Evolutionary conservation across 2,888 invertebrate species (phyloP).

Genomic region (Odontothrips loti): DNA sequence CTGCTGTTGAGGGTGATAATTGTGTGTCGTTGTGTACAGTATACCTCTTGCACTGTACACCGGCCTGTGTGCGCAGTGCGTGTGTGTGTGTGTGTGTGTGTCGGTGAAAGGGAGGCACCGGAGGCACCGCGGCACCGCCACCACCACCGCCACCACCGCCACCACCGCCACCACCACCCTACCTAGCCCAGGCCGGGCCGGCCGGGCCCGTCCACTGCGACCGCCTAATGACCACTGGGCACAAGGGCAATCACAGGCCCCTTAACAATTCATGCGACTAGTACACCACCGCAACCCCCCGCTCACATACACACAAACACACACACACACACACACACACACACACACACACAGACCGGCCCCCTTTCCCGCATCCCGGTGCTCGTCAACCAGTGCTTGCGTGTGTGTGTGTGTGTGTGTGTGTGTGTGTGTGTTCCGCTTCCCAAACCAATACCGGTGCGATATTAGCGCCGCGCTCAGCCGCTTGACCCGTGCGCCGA

Average conservation of each 20-base stretch:
- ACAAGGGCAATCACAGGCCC: conserved; percentile 15
- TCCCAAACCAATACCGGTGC: too few relatives aligned
- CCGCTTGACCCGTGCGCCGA: too few relatives aligned
- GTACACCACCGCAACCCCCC: background rate
- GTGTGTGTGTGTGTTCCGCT: background rate
- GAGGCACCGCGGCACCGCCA: too few relatives aligned
- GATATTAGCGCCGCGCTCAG: too few relatives aligned
- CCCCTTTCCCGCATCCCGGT: background rate
- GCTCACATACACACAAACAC: background rate
- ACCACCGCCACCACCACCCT: too few relatives aligned
- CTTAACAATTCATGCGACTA: conserved; percentile 17
- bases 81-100: background rate
- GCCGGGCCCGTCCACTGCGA: background rate
- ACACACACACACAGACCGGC: background rate
- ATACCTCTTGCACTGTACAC: background rate
- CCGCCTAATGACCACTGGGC: conserved; percentile 16
- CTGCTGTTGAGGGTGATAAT: too few relatives aligned
- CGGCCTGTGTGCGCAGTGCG: background rate
- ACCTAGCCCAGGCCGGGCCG: background rate
- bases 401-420: background rate
- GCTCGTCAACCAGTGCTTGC: background rate
- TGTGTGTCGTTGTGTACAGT: too few relatives aligned
- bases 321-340: background rate
- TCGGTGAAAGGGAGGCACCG: background rate
- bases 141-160: too few relatives aligned